Conservation (phyloP, 1,140 invertebrate genomes). For the Tetragonula clypearis region DNA sequence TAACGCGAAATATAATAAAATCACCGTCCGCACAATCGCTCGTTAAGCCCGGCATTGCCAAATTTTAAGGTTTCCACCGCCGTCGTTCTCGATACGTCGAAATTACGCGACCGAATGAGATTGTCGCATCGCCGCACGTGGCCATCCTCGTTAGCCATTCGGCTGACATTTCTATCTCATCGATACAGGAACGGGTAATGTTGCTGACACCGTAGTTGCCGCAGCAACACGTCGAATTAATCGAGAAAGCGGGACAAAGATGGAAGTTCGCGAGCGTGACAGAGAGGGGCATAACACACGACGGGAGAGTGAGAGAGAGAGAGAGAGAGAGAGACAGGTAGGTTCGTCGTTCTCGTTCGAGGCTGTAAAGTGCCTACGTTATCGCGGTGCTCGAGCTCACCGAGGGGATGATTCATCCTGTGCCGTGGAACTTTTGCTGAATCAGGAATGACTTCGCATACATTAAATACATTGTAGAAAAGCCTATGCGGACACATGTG, state of each 20-base stretch:
- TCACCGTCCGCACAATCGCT: neutral
- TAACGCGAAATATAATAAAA: neutral
- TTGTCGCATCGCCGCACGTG: neutral
- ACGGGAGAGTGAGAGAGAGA: too few species aligned
- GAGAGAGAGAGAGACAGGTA: neutral
- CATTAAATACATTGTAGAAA: constrained; percentile 38
- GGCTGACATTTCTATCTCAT: constrained; percentile 35
- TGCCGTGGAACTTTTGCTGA: constrained; percentile 20
- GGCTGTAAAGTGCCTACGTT: constrained; percentile 44
- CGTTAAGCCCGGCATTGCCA: neutral
- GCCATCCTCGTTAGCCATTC: constrained; percentile 16
- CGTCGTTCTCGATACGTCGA: neutral
- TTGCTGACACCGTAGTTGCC: constrained; percentile 44
- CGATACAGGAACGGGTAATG: constrained; percentile 24
- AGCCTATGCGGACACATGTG: constrained; percentile 10
- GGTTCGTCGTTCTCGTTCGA: constrained; percentile 31
- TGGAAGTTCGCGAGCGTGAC: too few species aligned
- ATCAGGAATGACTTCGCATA: constrained; percentile 47
- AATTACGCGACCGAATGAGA: neutral
- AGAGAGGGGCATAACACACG: too few species aligned
- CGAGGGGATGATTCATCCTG: constrained; percentile 30
- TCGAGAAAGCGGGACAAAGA: neutral
- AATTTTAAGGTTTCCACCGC: neutral
- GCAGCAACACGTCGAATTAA: constrained; percentile 43
- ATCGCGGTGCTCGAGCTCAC: constrained; percentile 23